Evolutionary conservation across 2,797 vertebrate genomes (phyloP).

Genomic region (Craterocephalus amniculus): DNA sequence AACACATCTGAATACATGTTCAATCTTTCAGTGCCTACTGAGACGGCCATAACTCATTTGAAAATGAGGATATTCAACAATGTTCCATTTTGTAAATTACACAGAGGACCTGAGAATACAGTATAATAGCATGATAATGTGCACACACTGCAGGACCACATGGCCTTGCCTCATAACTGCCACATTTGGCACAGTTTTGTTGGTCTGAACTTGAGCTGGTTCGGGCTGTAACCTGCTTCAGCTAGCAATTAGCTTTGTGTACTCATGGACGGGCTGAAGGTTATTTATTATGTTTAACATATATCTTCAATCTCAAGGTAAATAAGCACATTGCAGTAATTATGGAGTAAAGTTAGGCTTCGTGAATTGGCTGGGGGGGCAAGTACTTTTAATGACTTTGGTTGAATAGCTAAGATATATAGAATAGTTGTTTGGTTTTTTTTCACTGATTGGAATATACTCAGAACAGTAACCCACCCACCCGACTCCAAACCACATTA

Average conservation of each 20-base stretch:
- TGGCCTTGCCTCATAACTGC: slow-evolving; percentile 29
- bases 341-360: not conserved
- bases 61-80: slow-evolving; percentile 31
- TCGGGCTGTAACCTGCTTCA: not conserved
- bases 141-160: slow-evolving; percentile 18
- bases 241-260: slow-evolving; percentile 14
- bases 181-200: slow-evolving; percentile 32
- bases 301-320: not conserved
- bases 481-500: too few relatives aligned
- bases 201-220: slow-evolving; percentile 7
- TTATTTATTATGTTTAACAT: slow-evolving; percentile 30
- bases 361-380: too few relatives aligned
- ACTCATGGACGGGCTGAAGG: slow-evolving; percentile 20
- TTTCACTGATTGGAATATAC: too few relatives aligned
- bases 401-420: too few relatives aligned
- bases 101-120: not conserved
- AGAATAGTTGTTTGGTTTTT: too few relatives aligned
- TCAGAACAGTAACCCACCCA: too few relatives aligned
- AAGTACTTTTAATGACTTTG: too few relatives aligned
- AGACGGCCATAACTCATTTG: slow-evolving; percentile 20
- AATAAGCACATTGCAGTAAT: not conserved
- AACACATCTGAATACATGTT: slow-evolving; percentile 26
- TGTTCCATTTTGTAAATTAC: not conserved
- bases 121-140: slow-evolving; percentile 17
- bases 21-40: slow-evolving; percentile 27